Conservation (phyloP, 2,797 vertebrate species). For the Neoniphon sammara region DNA sequence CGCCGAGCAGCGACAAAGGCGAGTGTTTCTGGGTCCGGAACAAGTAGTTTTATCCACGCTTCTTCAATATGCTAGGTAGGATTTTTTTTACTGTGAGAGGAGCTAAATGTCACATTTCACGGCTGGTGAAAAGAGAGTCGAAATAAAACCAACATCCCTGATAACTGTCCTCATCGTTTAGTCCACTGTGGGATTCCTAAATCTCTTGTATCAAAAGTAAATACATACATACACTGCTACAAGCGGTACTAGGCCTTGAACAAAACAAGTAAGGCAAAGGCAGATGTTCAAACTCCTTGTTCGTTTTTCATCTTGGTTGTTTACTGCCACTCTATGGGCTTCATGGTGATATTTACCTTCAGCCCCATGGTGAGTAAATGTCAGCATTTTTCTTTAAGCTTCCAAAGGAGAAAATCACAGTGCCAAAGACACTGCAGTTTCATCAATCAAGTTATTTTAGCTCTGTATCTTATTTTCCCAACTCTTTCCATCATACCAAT, state of each 20-base stretch:
- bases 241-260: not conserved
- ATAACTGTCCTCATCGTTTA: constrained; percentile 3
- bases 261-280: not conserved
- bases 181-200: not conserved
- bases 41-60: not conserved
- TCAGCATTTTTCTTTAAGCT: not conserved
- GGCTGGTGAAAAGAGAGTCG: not conserved
- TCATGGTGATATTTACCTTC: not conserved
- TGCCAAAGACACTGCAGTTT: not conserved
- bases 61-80: not conserved
- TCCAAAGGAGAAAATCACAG: constrained; percentile 4
- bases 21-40: constrained; percentile 30
- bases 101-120: constrained; percentile 6
- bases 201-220: constrained; percentile 4
- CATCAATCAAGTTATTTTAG: too few species aligned
- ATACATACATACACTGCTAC: not conserved
- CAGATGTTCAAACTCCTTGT: not conserved
- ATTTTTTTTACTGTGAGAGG: not conserved
- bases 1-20: constrained; percentile 34
- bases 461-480: too few species aligned
- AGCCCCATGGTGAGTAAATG: not conserved
- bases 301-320: not conserved
- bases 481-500: too few species aligned
- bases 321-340: not conserved
- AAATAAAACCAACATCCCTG: not conserved